Conservation (phyloP, 2,113 vertebrate species). For the Crocuta crocuta region DNA sequence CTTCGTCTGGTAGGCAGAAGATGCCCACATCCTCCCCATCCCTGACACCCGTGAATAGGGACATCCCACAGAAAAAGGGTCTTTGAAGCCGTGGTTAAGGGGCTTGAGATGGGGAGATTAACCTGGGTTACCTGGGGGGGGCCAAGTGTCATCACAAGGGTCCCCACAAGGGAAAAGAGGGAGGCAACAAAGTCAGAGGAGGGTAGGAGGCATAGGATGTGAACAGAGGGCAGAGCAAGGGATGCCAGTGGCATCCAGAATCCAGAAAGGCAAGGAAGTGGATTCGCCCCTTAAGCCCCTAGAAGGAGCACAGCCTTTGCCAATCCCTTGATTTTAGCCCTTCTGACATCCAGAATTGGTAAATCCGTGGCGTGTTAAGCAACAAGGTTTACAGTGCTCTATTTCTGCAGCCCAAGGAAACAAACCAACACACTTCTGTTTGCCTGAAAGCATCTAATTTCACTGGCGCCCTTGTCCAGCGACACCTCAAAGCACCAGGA, state of each 20-base stretch:
- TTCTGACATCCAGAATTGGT: neutral
- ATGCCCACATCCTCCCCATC: neutral
- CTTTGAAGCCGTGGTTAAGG: neutral
- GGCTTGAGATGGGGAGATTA: neutral
- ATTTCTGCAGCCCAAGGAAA: neutral
- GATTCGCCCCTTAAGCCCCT: neutral
- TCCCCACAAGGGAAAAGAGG: neutral
- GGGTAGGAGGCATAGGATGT: neutral
- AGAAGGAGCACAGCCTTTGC: neutral
- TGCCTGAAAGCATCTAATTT: neutral
- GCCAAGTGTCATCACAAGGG: neutral
- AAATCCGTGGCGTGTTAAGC: neutral
- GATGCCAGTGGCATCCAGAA: neutral
- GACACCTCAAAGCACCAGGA: neutral
- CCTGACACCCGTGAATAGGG: neutral
- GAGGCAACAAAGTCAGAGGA: neutral
- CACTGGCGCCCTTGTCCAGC: neutral
- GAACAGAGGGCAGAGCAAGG: neutral
- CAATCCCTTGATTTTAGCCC: neutral
- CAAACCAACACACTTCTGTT: neutral
- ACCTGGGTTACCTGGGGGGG: neutral
- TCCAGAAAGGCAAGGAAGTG: neutral
- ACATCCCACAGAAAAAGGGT: neutral
- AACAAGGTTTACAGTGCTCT: neutral
- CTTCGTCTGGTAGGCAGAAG: neutral